Base-by-base conservation (phyloP, 2,888 invertebrate genomes). In the Dicranocentrus wangi region DNA sequence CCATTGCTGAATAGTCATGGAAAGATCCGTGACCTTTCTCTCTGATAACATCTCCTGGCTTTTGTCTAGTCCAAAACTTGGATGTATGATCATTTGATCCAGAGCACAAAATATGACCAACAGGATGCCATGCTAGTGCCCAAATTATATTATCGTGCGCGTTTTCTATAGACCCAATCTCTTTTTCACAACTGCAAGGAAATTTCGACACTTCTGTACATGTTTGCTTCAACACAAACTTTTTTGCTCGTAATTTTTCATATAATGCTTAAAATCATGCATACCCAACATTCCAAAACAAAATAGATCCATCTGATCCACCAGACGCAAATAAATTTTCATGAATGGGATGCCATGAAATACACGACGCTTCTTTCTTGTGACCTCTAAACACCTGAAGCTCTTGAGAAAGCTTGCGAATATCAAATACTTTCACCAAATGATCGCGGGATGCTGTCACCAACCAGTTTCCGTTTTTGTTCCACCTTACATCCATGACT, bases 41-140 rank as follows among this genome's bases (percentile, higher is more conserved):
- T 88, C 98, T 93, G 96, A 99, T 98, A 78, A 94, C 92, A 90
- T 99, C 99, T 21, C 99, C 99, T 0, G 99, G 99, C 63, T 99
- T 92, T 90, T 99, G 99, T 83, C 99, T 91, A 1, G 99, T 98
- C 99, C 99, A 99, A 90, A 99, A 99, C 90, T 99, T 99, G 25
- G 94, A 95, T 27, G 98, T 97, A 88, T 99, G 99, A 90, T 99
- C 99, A 90, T 99, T 99, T n/a, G 99, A 99, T 0, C 99, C 99
- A 1, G 99, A 98, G 88, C 98, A 98, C 39, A 99, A 91, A 87
- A 99, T 99, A 88, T 99, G 99, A 0, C 99, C 99, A 19, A 99
- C 90, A 0, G 99, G 99, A 91, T 99, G 99, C 99, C 99, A 99
- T 32, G 98, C 97, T 88, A 99, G 91, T 15, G 97, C 96, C 99